These are phyloP conservation scores for Actinopyga echinites DNA, from an alignment of 53 echinoderm and acorn worm genomes.

Conservation along the genomic window DNA sequence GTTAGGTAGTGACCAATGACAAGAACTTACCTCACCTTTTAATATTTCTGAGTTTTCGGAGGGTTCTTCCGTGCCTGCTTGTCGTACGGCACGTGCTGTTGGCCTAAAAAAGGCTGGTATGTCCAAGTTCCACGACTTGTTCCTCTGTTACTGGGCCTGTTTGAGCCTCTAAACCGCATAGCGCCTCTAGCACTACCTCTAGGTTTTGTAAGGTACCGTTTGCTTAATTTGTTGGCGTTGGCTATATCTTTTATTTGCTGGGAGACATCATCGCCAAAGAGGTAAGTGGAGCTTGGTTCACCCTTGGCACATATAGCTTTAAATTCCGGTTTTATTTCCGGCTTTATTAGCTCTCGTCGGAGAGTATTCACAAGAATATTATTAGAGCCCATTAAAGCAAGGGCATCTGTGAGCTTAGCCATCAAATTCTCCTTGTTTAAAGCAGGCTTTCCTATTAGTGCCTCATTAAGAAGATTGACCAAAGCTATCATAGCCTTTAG, in stretches of 20 bases:
- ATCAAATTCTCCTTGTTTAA: not conserved
- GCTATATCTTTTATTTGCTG: not conserved
- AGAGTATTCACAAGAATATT: slow-evolving; percentile 1
- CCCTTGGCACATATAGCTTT: not conserved
- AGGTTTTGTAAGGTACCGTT: not conserved
- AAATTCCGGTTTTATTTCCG: slow-evolving; percentile 15
- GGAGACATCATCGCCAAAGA: not conserved
- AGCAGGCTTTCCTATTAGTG: not conserved
- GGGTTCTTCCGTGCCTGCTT: no score
- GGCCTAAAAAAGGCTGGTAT: not conserved
- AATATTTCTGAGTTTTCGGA: not conserved
- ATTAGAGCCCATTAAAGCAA: not conserved
- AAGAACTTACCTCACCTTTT: not conserved
- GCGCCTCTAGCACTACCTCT: not conserved
- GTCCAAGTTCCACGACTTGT: not conserved
- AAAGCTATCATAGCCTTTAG: not conserved
- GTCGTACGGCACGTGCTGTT: not conserved
- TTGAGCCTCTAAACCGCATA: not conserved
- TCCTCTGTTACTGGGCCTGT: not conserved
- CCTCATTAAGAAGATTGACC: not conserved
- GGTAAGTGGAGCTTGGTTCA: not conserved
- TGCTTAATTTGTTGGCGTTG: not conserved
- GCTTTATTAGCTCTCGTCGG: not conserved
- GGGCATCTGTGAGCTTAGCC: not conserved
- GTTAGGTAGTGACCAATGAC: not conserved